phyloP scores from a whole-genome alignment of 2,113 vertebrate species.

The Oostethus manadensis region DNA sequence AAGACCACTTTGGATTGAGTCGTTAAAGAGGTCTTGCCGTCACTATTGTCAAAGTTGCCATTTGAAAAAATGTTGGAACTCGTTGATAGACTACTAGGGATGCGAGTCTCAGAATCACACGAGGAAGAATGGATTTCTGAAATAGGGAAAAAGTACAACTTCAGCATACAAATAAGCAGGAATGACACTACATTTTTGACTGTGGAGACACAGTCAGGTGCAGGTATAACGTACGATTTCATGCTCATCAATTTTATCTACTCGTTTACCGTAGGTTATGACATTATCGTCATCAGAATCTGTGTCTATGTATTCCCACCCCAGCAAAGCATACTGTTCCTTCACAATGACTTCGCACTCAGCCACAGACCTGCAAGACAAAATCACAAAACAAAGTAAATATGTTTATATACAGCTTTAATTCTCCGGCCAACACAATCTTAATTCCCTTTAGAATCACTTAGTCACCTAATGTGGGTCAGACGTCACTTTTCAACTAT shows the following conservation, averaged over 20 bases:
- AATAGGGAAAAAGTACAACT: constrained; percentile 2
- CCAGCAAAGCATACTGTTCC: constrained; percentile 55
- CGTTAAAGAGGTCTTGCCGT: not conserved
- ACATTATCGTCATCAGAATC: constrained; percentile 47
- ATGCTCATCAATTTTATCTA: not conserved
- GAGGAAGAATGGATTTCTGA: constrained; percentile 13
- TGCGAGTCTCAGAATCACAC: not conserved
- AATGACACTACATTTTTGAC: not conserved
- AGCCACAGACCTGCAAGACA: constrained; percentile 52
- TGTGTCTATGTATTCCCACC: constrained; percentile 54
- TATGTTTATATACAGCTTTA: no score
- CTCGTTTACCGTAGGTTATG: constrained; percentile 15
- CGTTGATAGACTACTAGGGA: not conserved
- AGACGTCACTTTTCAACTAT: no score
- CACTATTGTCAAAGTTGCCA: not conserved
- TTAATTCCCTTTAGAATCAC: no score
- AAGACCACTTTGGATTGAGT: not conserved
- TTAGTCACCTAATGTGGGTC: no score
- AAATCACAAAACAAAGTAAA: not conserved
- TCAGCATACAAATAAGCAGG: not conserved
- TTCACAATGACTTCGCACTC: constrained; percentile 55
- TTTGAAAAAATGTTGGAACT: not conserved
- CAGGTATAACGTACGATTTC: not conserved
- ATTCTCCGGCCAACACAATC: no score
- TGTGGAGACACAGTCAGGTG: not conserved